Evolutionary conservation across 2,888 invertebrate genomes (phyloP).

Genomic region (Hyposoter didymator): DNA sequence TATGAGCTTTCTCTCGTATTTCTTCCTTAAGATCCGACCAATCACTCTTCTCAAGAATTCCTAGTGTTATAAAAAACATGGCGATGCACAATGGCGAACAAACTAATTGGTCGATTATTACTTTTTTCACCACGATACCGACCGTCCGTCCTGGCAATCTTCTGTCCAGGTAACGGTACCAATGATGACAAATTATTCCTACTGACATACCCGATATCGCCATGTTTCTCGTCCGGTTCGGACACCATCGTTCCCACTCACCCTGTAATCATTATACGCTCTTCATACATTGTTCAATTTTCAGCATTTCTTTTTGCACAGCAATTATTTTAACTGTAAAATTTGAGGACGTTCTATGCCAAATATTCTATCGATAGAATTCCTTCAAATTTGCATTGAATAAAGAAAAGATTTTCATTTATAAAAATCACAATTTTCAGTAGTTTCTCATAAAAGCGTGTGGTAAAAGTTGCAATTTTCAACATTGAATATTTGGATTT

Average conservation of each 20-base stretch:
- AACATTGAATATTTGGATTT: no score
- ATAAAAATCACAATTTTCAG: no score
- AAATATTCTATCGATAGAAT: no score
- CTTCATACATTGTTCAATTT: background rate
- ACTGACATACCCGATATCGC: conserved; percentile 90
- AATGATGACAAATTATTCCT: conserved; percentile 93
- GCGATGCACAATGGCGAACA: conserved; percentile 93
- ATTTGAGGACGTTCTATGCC: no score
- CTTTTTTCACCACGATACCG: conserved; percentile 89
- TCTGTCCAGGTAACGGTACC: conserved; percentile 92
- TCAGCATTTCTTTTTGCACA: background rate
- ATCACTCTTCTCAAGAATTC: conserved; percentile 88
- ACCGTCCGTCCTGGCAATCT: conserved; percentile 89
- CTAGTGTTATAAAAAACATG: conserved; percentile 91
- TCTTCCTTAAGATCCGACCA: conserved; percentile 88
- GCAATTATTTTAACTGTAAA: background rate
- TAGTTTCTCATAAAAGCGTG: no score
- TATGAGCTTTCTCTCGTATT: conserved; percentile 90
- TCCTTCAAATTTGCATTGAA: no score
- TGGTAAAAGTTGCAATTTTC: no score
- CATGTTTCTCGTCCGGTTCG: conserved; percentile 90
- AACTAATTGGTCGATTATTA: conserved; percentile 92
- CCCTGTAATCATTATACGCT: conserved; percentile 74
- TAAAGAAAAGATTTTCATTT: no score
- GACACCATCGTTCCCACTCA: conserved; percentile 86